Conservation (phyloP, 35 echinoderm and acorn worm species). For the Amphiura filiformis region DNA sequence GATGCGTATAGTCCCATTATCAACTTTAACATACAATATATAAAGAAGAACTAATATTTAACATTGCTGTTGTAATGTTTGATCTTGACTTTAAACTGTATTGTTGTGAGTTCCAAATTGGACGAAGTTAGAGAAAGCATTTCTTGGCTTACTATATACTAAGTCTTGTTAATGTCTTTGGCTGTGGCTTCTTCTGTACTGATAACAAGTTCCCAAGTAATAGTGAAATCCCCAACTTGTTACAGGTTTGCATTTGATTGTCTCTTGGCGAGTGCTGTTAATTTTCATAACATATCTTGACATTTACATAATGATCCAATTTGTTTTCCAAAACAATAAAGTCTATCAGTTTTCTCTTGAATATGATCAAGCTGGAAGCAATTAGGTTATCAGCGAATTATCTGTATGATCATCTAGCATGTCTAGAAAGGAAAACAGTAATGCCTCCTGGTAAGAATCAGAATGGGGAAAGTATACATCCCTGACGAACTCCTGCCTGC, state of each 20-base stretch:
- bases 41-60: too few relatives aligned
- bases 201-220: not conserved
- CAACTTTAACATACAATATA: too few relatives aligned
- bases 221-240: not conserved
- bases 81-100: not conserved
- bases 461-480: not conserved
- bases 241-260: not conserved
- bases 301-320: not conserved
- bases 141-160: not conserved
- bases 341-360: slow-evolving; percentile 18
- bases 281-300: slow-evolving; percentile 23
- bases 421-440: not conserved
- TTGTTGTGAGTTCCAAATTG: not conserved
- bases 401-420: too few relatives aligned
- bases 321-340: not conserved
- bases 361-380: not conserved
- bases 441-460: not conserved
- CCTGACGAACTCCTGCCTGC: slow-evolving; percentile 12
- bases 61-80: not conserved
- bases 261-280: not conserved
- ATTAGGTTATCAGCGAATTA: slow-evolving; percentile 35
- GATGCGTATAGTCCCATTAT: too few relatives aligned
- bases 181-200: not conserved
- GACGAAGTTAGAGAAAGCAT: not conserved
- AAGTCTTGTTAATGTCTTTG: not conserved